phyloP scores from a whole-genome alignment of 1,140 invertebrate species.

The Bilobella aurantiaca region DNA sequence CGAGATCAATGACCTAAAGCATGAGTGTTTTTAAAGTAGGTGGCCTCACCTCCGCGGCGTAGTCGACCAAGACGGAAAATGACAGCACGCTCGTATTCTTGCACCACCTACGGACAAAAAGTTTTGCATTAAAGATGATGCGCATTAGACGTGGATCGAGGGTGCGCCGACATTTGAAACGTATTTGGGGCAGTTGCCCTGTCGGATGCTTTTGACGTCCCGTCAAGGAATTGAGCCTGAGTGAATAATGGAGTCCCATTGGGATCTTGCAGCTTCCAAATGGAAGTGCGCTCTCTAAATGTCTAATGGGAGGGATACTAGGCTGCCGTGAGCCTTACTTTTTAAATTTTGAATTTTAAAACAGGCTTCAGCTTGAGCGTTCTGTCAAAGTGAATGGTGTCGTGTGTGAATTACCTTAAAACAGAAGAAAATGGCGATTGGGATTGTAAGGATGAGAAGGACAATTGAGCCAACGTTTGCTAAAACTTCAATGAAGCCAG shows the following conservation, averaged over 20 bases:
- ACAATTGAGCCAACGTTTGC: constrained; percentile 65
- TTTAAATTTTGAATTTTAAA: too few species aligned
- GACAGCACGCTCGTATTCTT: constrained; percentile 41
- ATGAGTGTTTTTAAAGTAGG: constrained; percentile 49
- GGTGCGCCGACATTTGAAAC: too few species aligned
- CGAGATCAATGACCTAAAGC: constrained; percentile 40
- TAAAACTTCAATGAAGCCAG: constrained; percentile 62
- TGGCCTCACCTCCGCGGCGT: constrained; percentile 41
- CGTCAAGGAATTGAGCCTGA: neutral
- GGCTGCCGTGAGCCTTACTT: too few species aligned
- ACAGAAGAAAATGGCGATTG: constrained; percentile 50
- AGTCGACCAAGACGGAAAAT: constrained; percentile 41
- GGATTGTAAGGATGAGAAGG: constrained; percentile 47
- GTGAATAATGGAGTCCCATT: neutral
- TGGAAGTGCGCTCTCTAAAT: neutral
- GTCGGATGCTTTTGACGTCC: neutral
- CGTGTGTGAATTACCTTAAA: constrained; percentile 54
- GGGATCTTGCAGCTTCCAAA: neutral
- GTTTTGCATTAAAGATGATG: too few species aligned
- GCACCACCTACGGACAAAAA: constrained; percentile 38
- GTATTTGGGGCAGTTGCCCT: too few species aligned
- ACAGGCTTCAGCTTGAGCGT: too few species aligned
- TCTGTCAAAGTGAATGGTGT: too few species aligned
- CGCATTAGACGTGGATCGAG: too few species aligned
- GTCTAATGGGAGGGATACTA: too few species aligned